Evolutionary conservation across 2,888 invertebrate species (phyloP).

Genomic region (Pandemis cinnamomeana): DNA sequence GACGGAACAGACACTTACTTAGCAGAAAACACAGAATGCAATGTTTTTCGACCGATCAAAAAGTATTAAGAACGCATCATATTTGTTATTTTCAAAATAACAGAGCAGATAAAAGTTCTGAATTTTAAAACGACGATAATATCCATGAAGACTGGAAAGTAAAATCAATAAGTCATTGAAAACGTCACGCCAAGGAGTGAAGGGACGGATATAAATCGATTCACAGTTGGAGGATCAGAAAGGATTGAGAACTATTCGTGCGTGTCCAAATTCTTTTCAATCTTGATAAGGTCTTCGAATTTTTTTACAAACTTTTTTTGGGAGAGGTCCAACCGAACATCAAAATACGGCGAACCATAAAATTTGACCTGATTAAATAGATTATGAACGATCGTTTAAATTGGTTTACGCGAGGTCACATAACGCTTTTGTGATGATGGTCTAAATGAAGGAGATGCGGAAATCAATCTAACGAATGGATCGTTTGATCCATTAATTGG

Average conservation of each 20-base stretch:
- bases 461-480: slow-evolving; percentile 36
- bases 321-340: slow-evolving; percentile 33
- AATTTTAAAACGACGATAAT: no score
- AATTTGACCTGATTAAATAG: slow-evolving; percentile 45
- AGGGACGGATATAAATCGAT: slow-evolving; percentile 64
- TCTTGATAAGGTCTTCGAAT: slow-evolving; percentile 61
- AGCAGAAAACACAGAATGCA: not conserved
- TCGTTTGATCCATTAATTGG: slow-evolving; percentile 39
- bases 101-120: no score
- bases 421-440: slow-evolving; percentile 18
- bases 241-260: slow-evolving; percentile 62
- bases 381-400: slow-evolving; percentile 34
- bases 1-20: slow-evolving; percentile 34
- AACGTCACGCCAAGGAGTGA: slow-evolving; percentile 53
- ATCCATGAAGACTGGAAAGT: not conserved
- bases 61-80: not conserved
- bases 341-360: slow-evolving; percentile 43
- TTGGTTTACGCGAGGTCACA: slow-evolving; percentile 42
- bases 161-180: slow-evolving; percentile 36
- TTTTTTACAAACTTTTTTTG: slow-evolving; percentile 54
- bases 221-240: slow-evolving; percentile 58
- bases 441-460: slow-evolving; percentile 31
- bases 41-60: not conserved
- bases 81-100: no score
- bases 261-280: slow-evolving; percentile 53